Conservation (phyloP, 1,140 invertebrate genomes). For the Diploscapter pachys region DNA sequence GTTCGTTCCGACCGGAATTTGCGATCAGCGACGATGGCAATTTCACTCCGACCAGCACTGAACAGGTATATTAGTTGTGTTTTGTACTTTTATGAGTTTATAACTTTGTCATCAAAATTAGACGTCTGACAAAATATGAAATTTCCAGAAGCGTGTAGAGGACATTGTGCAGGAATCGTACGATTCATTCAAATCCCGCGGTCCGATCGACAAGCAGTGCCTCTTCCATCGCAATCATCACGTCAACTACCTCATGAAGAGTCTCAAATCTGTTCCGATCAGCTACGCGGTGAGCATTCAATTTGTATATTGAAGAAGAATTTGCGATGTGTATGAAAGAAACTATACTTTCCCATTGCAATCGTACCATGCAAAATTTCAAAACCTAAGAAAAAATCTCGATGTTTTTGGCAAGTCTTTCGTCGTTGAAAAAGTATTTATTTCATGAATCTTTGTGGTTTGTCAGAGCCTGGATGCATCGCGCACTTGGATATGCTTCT, state of each 20-base stretch:
- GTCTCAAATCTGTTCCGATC: slow-evolving; percentile 11
- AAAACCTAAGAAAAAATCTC: background rate
- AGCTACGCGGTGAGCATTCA: slow-evolving; percentile 24
- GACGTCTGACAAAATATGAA: background rate
- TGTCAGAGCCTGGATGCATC: slow-evolving; percentile 38
- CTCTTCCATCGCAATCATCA: slow-evolving; percentile 17
- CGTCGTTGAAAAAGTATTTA: background rate
- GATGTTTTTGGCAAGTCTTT: background rate
- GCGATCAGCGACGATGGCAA: slow-evolving; percentile 27
- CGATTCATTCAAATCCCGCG: background rate
- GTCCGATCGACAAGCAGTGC: background rate
- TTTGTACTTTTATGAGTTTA: background rate
- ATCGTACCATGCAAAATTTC: background rate
- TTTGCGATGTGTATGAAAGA: no score
- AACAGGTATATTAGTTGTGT: slow-evolving; percentile 23
- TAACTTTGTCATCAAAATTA: background rate
- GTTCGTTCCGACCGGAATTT: slow-evolving; percentile 23
- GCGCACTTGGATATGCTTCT: slow-evolving; percentile 42
- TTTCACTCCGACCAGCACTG: slow-evolving; percentile 20
- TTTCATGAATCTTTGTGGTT: background rate
- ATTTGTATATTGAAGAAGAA: background rate
- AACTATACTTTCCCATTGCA: background rate
- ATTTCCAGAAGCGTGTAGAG: slow-evolving; percentile 29
- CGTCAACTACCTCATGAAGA: slow-evolving; percentile 22
- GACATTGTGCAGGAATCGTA: slow-evolving; percentile 14